A percentile compares a stretch with the other conserved stretches of the same genome.
phyloP scores from a whole-genome alignment of 2,113 vertebrate genomes.

The Budorcas taxicolor region DNA sequence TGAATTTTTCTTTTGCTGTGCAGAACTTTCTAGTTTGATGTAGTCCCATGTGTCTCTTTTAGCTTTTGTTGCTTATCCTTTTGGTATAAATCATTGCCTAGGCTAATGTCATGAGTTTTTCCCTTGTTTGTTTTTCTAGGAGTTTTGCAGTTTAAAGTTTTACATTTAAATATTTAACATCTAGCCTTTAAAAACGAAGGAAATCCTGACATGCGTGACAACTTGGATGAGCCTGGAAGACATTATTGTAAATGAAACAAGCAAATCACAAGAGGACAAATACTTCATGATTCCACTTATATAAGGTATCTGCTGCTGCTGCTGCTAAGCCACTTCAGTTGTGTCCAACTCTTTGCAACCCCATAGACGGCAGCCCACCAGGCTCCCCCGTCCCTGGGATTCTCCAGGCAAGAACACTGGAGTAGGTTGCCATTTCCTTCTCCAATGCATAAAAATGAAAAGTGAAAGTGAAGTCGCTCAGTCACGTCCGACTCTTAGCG shows the following conservation, averaged over 20 bases:
- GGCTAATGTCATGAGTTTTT: background rate
- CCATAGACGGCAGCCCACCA: too few relatives aligned
- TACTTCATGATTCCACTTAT: background rate
- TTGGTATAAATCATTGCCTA: background rate
- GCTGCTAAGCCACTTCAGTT: too few relatives aligned
- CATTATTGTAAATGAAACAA: background rate
- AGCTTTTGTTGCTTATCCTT: background rate
- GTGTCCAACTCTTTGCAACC: fast-evolving
- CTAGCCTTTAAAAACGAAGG: background rate
- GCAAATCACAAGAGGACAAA: background rate
- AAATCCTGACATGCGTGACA: background rate
- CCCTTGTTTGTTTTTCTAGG: background rate
- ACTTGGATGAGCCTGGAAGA: background rate
- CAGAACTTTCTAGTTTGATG: background rate
- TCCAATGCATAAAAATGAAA: too few relatives aligned
- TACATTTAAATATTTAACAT: background rate
- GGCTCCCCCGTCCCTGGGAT: too few relatives aligned
- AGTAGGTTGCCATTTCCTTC: too few relatives aligned
- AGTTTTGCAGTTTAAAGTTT: background rate
- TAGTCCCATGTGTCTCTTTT: background rate
- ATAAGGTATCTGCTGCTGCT: background rate
- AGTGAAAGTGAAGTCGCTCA: too few relatives aligned
- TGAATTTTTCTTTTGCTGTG: background rate
- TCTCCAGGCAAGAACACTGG: too few relatives aligned
- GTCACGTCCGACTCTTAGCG: fast-evolving